Base-by-base conservation (phyloP, 53 echinoderm and acorn worm genomes). In the Henricia sp. region DNA sequence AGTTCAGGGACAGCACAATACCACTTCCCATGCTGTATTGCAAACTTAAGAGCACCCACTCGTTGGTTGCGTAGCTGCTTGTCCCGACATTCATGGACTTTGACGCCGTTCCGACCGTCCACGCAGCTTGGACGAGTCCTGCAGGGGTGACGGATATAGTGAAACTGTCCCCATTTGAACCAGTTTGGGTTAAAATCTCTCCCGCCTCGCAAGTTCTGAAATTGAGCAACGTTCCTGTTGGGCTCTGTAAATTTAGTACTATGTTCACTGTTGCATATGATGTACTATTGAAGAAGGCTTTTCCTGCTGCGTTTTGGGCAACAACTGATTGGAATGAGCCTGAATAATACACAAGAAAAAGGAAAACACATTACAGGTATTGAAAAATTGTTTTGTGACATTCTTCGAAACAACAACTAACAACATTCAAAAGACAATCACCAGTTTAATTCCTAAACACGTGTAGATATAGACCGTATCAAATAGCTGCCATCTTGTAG, bases 131-230 rank as follows among this genome's bases (percentile, higher is more conserved):
- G 3, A 93, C 11, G 1, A 63, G 56, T 2, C 93, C 90, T 0
- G 37, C 3, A 8, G 65, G 41, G 30, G 71, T 78, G 24, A 93
- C 73, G 12, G 83, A 82, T 14, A 95, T 53, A 9, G 82, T 34
- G 21, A 95, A 85, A 4, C 83, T 68, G 46, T 93, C 89, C 27
- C 87, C 89, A 51, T 42, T 85, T 62, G 32, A 38, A 2, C 93
- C 89, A 9, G 59, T 87, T 74, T 95, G 93, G 20, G 87, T 68
- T 39, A 94, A 53, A 41, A 96, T 75, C 36, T 87, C 83, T 26
- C 94, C 97, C 29, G 83, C 94, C 1, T 83, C 54, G 57, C 97
- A 96, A 92, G 92, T 94, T 66, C 97, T 90, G 71, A 96, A 96
- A 73, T 74, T 83, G 36, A 90, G 86, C 54, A 39, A 37, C 3